Base-by-base conservation (phyloP, 2,888 invertebrate genomes). In the Cristatella mucedo region DNA sequence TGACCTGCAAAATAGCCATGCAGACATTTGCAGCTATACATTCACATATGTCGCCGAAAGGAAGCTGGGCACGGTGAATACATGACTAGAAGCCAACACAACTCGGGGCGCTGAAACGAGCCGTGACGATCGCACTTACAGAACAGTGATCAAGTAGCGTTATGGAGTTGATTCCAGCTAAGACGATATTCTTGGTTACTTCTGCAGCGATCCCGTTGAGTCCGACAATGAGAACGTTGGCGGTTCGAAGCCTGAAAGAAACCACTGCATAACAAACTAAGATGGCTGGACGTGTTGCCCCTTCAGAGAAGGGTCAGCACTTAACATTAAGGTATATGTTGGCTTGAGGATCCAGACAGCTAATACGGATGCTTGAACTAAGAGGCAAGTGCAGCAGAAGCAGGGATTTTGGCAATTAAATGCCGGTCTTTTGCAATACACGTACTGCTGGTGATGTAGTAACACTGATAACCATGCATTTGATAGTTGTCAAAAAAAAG, bases 151-250 rank as follows among this genome's bases (percentile, higher is more conserved):
- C 93, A 50, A 86, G 69, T 42, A 93, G 71, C 41, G 80, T 82
- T 1, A 95, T 73, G 19, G 82, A 77, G 57, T 87, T 83, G 1
- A 97, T 80, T 34, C 97, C 97, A 20, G 95, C 69, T 52, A 95
- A 78, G 36, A 89, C 77, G 39, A 71, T 56, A 67, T 97, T 97
- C 66, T 99, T 99, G 1, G 86, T 83, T 30, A 87, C 76, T 72
- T 97, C 97, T 6, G 91, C 87, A 18, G 89, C 93, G 21, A 93
- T 72, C 3, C 91, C 91, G 58, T 78, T 75, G 21, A 91, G 54
- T 3, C 91, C 89, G 52, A 86, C 79, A 42, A 97, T 70, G 26
- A 97, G 71, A 43, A 95, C 77, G 63, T 77, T 79, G 0, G 91
- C 77, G 32, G 80, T 76, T 42, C 91, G 76, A 50, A 97, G 70